Evolutionary conservation across 1,140 invertebrate species (phyloP).

Genomic region (Megalonaias nervosa): DNA sequence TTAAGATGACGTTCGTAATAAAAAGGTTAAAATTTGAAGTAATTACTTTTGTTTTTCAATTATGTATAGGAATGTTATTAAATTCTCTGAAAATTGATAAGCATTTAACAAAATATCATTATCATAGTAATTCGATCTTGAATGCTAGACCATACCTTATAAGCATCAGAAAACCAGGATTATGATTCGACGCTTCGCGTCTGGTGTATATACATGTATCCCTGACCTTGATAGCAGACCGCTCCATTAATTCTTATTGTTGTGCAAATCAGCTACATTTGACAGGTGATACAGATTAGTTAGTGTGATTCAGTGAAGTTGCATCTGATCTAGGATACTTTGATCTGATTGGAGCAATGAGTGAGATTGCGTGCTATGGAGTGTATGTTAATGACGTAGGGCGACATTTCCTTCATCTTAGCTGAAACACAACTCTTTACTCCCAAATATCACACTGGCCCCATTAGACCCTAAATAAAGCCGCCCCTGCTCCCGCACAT

Average conservation of each 20-base stretch:
- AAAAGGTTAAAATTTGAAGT: too few relatives aligned
- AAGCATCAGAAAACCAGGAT: too few relatives aligned
- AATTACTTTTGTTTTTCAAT: too few relatives aligned
- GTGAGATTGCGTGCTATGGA: conserved; percentile 37
- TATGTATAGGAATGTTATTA: too few relatives aligned
- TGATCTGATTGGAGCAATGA: conserved; percentile 17
- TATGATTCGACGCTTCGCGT: too few relatives aligned
- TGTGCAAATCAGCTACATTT: neutral
- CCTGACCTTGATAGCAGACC: conserved; percentile 21
- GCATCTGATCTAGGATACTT: conserved; percentile 7
- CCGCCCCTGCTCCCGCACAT: neutral
- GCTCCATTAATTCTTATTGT: conserved; percentile 13
- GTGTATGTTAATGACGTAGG: conserved; percentile 32
- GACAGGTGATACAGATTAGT: conserved; percentile 14
- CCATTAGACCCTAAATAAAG: neutral
- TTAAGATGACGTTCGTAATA: too few relatives aligned
- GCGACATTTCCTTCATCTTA: conserved; percentile 16
- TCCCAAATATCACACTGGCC: conserved; percentile 40
- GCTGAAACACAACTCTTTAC: conserved; percentile 34
- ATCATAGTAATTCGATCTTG: too few relatives aligned
- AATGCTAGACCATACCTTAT: too few relatives aligned
- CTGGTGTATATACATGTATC: conserved; percentile 10
- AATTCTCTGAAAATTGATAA: too few relatives aligned
- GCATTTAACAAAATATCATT: too few relatives aligned
- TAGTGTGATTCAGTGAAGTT: conserved; percentile 10